Conservation (phyloP, 2,797 vertebrate genomes). For the Pipistrellus pipistrellus region DNA sequence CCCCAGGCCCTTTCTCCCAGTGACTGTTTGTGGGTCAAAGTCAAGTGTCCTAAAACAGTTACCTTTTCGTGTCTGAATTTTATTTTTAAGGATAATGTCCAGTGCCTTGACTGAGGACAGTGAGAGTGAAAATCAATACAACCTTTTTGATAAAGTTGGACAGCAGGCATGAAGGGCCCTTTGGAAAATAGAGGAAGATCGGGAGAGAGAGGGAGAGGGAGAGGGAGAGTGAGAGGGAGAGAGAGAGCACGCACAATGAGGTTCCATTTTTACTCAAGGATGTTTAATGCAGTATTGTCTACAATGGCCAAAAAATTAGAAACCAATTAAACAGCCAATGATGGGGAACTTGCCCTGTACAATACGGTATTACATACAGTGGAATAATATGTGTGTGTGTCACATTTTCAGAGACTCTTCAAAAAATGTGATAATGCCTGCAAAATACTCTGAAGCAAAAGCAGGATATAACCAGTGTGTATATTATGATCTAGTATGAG, state of each 20-base stretch:
- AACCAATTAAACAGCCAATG: not conserved
- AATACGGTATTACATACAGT: accelerated
- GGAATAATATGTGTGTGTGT: not conserved
- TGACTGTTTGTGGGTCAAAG: not conserved
- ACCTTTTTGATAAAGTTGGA: not conserved
- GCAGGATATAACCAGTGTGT: not conserved
- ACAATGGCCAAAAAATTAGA: not conserved
- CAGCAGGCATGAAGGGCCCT: not conserved
- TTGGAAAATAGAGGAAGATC: not conserved
- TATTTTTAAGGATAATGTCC: not conserved
- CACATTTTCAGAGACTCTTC: not conserved
- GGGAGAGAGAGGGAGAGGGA: too few relatives aligned
- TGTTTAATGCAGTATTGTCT: not conserved
- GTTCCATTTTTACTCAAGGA: not conserved
- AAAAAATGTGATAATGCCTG: not conserved
- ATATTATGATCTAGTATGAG: not conserved
- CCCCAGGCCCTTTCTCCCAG: not conserved
- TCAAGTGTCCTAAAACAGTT: not conserved
- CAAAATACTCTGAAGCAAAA: not conserved
- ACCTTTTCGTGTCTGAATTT: not conserved
- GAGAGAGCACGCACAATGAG: not conserved
- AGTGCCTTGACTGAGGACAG: not conserved
- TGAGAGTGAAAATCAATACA: not conserved
- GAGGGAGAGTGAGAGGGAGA: too few relatives aligned
- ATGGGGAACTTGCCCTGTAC: not conserved